A percentile compares a stretch with the other conserved stretches of the same genome.
These are phyloP conservation scores for Chloropsis cyanopogon DNA, from an alignment of 2,113 vertebrate species.

Conservation along the genomic window DNA sequence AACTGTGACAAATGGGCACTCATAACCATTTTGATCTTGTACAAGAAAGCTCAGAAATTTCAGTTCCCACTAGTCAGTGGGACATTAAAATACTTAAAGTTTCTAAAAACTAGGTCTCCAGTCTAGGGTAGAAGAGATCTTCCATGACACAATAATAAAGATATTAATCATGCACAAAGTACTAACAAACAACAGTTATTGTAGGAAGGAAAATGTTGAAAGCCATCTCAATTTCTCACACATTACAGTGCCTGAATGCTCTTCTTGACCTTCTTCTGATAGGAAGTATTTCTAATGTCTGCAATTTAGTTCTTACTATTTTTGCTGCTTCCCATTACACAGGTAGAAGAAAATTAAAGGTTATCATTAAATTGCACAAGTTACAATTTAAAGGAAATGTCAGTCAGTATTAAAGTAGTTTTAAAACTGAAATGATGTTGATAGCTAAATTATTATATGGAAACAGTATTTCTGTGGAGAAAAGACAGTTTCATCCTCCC, in stretches of 20 bases:
- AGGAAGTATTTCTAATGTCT: neutral
- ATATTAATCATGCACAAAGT: neutral
- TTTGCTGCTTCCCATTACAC: neutral
- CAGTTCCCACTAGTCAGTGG: neutral
- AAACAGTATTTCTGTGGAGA: neutral
- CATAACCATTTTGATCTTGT: neutral
- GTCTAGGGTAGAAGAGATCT: neutral
- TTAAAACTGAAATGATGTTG: constrained; percentile 35
- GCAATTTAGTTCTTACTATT: neutral
- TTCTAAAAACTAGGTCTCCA: neutral
- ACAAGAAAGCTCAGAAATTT: neutral
- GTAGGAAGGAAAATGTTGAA: neutral
- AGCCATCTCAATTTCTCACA: neutral
- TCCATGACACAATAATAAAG: neutral
- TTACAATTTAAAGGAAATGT: neutral
- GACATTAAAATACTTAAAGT: neutral
- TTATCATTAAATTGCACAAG: neutral
- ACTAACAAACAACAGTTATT: neutral
- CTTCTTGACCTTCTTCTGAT: neutral
- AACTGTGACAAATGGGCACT: too few species aligned
- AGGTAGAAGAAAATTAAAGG: constrained; percentile 4
- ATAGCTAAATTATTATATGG: constrained; percentile 68
- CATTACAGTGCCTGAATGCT: neutral
- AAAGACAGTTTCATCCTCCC: constrained; percentile 25
- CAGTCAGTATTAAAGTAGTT: neutral